Base-by-base conservation (phyloP, 2,113 vertebrate species). In the Sebastes schlegelii region DNA sequence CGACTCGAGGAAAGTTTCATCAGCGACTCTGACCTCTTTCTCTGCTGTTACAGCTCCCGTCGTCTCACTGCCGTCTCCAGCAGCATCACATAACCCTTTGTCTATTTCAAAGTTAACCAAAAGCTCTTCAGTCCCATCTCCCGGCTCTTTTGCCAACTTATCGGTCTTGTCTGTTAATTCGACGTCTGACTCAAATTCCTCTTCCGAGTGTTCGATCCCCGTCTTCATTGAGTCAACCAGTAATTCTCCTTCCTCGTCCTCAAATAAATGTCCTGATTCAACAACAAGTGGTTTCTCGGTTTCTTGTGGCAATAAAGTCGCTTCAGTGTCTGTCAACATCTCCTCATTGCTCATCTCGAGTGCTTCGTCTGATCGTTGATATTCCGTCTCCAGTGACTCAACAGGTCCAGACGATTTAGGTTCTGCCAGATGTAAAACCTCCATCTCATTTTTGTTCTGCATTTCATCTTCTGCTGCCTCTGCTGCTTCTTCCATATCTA, bases 191-290 rank as follows among this genome's bases (percentile, higher is more conserved):
- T 79, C 86, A 66, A 43, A 77, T 16, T 77, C 60, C 2, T 86
- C 9, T 19, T 79, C 61, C 1, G 57, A 61, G 12, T 67, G 2
- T 55, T 54, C 40, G 0, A 78, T 48, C 40, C 49, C 60, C 0
- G 68, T 80, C 68, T 83, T 88, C 85, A 86, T 62, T 23, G 67
- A 58, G 62, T 16, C 26, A 5, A 54, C 58, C 19, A 66, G 42
- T 48, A 66, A 23, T n/a, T 42, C 43, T 48, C 6, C 67, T 51
- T 67, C 57, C n/a, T 83, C 54, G 61, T 67, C 64, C 14, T 26
- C 71, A 52, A 34, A 26, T 26, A 65, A 45, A 17, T 51, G 43
- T 70, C 26, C 73, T 0, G 23, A 49, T 55, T 54, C 84, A 65
- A 26, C 71, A 52, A 11, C 10, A 26, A 71, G 13, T 11, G 16